phyloP scores from a whole-genome alignment of 2,888 invertebrate genomes.

The Epirrita christyi region DNA sequence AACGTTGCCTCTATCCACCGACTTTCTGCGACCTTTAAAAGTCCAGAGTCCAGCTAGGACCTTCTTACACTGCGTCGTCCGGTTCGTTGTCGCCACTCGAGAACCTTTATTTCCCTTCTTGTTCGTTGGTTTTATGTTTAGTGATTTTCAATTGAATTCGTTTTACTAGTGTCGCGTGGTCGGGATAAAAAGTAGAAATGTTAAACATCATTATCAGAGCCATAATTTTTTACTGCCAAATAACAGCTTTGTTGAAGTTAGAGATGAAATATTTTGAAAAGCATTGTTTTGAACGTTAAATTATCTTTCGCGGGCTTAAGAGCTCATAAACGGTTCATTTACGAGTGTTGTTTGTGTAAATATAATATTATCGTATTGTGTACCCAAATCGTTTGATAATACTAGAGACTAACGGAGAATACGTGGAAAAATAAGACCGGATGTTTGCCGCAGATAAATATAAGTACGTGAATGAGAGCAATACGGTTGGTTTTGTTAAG shows the following conservation, averaged over 20 bases:
- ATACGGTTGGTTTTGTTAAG: constrained; percentile 31
- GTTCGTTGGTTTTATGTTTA: too few relatives aligned
- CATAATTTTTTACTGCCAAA: not conserved
- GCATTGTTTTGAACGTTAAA: constrained; percentile 61
- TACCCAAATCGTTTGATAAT: constrained; percentile 61
- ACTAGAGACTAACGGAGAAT: constrained; percentile 53
- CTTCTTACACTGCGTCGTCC: too few relatives aligned
- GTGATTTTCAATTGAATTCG: constrained; percentile 42
- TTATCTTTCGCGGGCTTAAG: constrained; percentile 63
- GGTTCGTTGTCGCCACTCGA: too few relatives aligned
- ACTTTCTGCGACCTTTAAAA: too few relatives aligned
- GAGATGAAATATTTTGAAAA: constrained; percentile 27
- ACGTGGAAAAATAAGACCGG: constrained; percentile 70
- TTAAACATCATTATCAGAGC: too few relatives aligned
- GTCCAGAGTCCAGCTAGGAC: too few relatives aligned
- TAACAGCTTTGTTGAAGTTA: not conserved
- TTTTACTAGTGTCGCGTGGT: too few relatives aligned
- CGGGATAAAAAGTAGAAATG: too few relatives aligned
- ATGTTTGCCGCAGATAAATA: constrained; percentile 76
- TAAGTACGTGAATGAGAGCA: constrained; percentile 64
- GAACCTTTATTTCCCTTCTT: too few relatives aligned
- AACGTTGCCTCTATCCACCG: too few relatives aligned
- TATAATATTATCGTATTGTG: constrained; percentile 57
- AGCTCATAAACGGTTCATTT: constrained; percentile 62
- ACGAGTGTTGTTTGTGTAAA: constrained; percentile 66